These are phyloP conservation scores for Eriocheir sinensis DNA, from an alignment of 1,140 invertebrate genomes.

Conservation along the genomic window DNA sequence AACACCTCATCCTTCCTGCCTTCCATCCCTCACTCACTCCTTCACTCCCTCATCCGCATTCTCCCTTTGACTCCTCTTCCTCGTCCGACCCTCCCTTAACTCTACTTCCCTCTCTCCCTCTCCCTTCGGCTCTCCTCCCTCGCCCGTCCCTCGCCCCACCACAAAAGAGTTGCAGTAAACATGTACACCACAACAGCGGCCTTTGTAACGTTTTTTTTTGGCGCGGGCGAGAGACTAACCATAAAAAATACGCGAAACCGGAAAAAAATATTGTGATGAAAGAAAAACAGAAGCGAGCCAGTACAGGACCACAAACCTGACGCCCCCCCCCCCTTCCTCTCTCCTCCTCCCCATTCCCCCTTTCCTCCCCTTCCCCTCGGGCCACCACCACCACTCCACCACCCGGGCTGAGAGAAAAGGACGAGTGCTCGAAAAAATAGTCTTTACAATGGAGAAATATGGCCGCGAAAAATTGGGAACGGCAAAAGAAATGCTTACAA, in stretches of 20 bases:
- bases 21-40: no score
- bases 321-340: not conserved
- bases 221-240: not conserved
- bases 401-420: not conserved
- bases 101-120: no score
- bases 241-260: conserved; percentile 25
- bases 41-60: no score
- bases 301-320: conserved; percentile 3
- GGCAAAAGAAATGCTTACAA: conserved; percentile 13
- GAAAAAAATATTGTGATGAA: conserved; percentile 17
- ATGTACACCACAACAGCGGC: not conserved
- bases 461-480: not conserved
- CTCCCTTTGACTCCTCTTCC: not conserved
- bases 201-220: not conserved
- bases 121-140: not conserved
- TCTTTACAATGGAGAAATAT: conserved; percentile 10
- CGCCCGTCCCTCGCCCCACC: not conserved
- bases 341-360: not conserved
- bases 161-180: conserved; percentile 25
- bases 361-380: not conserved
- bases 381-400: not conserved
- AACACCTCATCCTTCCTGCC: not conserved
- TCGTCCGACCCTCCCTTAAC: not conserved
- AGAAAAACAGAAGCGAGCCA: not conserved
- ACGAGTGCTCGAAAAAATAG: not conserved